Conservation (phyloP, 2,797 vertebrate genomes). For the Myotis daubentonii region DNA sequence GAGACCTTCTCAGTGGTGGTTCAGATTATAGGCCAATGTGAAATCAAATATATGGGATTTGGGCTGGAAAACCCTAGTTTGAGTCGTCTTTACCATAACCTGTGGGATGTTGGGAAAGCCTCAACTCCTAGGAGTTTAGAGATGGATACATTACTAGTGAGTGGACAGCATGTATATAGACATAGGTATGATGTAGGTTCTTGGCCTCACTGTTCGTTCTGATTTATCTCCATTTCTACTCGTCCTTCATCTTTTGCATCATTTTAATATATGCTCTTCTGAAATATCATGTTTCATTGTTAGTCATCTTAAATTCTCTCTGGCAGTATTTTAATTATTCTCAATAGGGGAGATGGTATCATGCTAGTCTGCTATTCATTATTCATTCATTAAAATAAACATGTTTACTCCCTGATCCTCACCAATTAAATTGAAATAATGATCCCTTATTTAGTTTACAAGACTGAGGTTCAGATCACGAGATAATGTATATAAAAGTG, state of each 20-base stretch:
- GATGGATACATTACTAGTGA: background rate
- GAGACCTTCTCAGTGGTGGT: background rate
- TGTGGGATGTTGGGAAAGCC: background rate
- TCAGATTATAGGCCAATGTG: background rate
- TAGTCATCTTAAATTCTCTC: background rate
- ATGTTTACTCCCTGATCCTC: background rate
- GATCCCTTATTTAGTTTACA: background rate
- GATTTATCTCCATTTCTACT: background rate
- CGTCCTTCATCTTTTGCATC: background rate
- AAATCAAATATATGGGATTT: background rate
- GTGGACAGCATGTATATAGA: background rate
- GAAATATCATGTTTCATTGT: background rate
- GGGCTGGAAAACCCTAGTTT: background rate
- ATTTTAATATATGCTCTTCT: background rate
- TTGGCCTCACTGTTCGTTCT: background rate
- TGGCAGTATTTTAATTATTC: background rate
- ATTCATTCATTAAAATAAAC: constrained; percentile 15
- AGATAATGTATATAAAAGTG: background rate
- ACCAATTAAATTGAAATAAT: constrained; percentile 18
- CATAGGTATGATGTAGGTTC: background rate
- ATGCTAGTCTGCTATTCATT: background rate
- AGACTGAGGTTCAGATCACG: background rate
- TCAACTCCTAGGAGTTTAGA: background rate
- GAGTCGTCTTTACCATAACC: background rate
- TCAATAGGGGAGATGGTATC: too few relatives aligned